Base-by-base conservation (phyloP, 2,888 invertebrate species). In the Nemoura dubitans region DNA sequence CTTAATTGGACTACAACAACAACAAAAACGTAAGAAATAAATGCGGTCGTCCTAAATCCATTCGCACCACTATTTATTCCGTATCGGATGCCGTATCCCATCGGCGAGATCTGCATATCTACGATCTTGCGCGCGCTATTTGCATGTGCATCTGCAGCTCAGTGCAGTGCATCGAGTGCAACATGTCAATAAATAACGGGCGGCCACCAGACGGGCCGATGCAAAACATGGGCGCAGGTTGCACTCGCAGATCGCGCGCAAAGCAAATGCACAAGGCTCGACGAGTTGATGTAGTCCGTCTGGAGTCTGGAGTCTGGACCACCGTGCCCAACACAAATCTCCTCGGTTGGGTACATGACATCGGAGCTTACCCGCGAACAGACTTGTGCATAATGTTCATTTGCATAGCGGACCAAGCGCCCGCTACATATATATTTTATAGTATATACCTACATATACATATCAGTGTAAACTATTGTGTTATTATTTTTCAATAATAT, bases 331-430 rank as follows among this genome's bases (percentile, higher is more conserved):
- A 30, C 30, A 81, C 81, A 29, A 81, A 28, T 30, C 78, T 21
- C 78, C 2, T 29, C 16, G 16, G 59, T 29, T 29, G 16, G 59
- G 16, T 21, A 59, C 59, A 59, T 59, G 59, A 7, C 59, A 59
- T 59, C 14, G 59, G 59, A 59, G 59, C 10, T 14, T 59, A 21
- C 21, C 77, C 3, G 27, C 36, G 10, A n/a, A n/a, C 25, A 14
- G 78, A 28, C 78, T 78, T 81, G 81, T 30, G 30, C 81, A 30
- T 29, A 30, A 21, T n/a, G n/a, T n/a, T 26, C 78, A 81, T 81
- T 81, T 81, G 81, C 81, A 81, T 81, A 81, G 81, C 5, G 81
- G 28, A 27, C 81, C 59, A 21, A 59, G 59, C 59, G 59, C 59
- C 59, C 59, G 3, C 59, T 1, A 3, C 59, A 36, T 3, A 36